Evolutionary conservation across 2,113 vertebrate species (phyloP).

Genomic region (Prionailurus bengalensis): DNA sequence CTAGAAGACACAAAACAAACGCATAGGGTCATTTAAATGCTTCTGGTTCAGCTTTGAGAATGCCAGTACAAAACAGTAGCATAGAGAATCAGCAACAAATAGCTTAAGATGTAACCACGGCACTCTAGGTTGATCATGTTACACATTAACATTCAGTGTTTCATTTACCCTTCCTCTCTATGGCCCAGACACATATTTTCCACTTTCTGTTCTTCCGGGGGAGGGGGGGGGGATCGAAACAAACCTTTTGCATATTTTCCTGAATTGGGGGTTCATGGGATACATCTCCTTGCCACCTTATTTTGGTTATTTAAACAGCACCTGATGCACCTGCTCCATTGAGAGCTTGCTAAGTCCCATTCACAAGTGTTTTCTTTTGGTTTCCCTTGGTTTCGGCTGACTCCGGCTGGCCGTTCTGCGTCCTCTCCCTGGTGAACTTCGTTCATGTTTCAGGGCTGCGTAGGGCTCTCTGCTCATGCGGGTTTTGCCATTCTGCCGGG

Average conservation of each 20-base stretch:
- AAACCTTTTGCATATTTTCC: slow-evolving; percentile 82
- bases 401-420: background rate
- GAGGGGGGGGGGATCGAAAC: slow-evolving; percentile 63
- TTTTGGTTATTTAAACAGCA: slow-evolving; percentile 76
- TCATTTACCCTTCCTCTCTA: slow-evolving; percentile 68
- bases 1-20: slow-evolving; percentile 64
- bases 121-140: slow-evolving; percentile 75
- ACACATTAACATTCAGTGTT: slow-evolving; percentile 79
- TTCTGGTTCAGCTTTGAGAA: slow-evolving; percentile 82
- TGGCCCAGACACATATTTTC: slow-evolving; percentile 59
- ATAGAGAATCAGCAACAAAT: slow-evolving; percentile 82
- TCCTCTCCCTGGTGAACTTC: background rate
- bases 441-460: background rate
- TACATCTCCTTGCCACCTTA: slow-evolving; percentile 64
- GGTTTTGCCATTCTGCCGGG: background rate
- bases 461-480: accelerated
- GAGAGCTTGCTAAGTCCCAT: slow-evolving; percentile 62
- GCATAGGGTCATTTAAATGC: slow-evolving; percentile 75
- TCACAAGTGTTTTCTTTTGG: slow-evolving; percentile 62
- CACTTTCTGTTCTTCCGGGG: slow-evolving; percentile 74
- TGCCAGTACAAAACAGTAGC: slow-evolving; percentile 80
- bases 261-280: slow-evolving; percentile 80
- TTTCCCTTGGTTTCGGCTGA: slow-evolving; percentile 57
- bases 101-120: slow-evolving; percentile 87
- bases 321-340: slow-evolving; percentile 56